A percentile compares a stretch with the other conserved stretches of the same genome.
Conservation (phyloP, 2,113 vertebrate genomes). For the Equus przewalskii region DNA sequence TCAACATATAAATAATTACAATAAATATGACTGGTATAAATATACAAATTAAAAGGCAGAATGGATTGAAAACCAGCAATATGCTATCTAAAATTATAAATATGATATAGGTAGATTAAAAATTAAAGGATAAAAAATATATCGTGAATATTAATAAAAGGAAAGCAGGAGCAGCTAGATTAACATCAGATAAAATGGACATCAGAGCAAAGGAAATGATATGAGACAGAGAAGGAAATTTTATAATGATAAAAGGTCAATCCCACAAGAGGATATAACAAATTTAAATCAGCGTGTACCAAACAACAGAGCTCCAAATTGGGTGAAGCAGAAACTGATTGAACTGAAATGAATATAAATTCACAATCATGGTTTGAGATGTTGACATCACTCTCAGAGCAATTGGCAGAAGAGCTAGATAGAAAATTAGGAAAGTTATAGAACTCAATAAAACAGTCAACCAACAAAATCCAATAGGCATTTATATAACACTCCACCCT, state of each 20-base stretch:
- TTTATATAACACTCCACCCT: background rate
- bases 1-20: background rate
- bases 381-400: background rate
- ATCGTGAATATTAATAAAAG: background rate
- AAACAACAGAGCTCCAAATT: background rate
- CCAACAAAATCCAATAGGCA: background rate
- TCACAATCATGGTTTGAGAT: background rate
- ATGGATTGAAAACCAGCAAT: background rate
- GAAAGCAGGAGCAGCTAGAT: background rate
- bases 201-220: background rate
- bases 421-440: background rate
- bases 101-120: background rate
- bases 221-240: background rate
- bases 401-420: background rate
- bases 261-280: background rate
- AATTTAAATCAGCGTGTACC: background rate
- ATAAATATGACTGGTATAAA: background rate
- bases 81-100: background rate
- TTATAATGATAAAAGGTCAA: background rate
- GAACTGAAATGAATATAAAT: background rate
- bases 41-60: background rate
- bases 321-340: background rate
- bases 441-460: background rate
- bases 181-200: background rate
- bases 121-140: background rate